Base-by-base conservation (phyloP, 2,888 invertebrate genomes). In the Vanessa cardui region DNA sequence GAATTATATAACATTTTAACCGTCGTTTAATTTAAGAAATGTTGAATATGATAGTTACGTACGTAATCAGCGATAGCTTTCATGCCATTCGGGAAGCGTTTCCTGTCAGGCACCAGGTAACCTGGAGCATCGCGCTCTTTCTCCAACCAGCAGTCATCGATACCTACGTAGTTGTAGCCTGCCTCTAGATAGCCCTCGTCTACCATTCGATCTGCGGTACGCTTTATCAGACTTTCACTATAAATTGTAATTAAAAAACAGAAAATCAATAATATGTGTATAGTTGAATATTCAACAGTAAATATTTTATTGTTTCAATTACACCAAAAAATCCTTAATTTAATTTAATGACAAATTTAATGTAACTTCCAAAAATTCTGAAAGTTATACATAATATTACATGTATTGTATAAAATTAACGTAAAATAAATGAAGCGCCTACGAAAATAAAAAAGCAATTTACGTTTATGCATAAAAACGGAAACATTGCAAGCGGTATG, bases 91-190 rank as follows among this genome's bases (percentile, higher is more conserved):
- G 96, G 96, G 80, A 97, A 97, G 62, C 97, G 90, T 60, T 92
- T 77, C 18, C 91, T 93, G 80, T 96, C 95, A 0, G 96, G 93
- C 56, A 95, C 94, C 60, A 97, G 87, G 62, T 93, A 90, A 0
- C 95, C 94, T 1, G 93, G 89, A 6, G 84, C 77, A 58, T 95
- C 95, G 49, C 97, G 87, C 15, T 93, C 78, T 76, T 89, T 93
- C 75, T 95, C 94, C 79, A 96, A 83, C 97, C 97, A 97, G 81
- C 97, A 97, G 84, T 97, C 96, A 75, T 96, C 96, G 58, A 96
- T 94, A 61, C 94, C 95, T 0, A 96, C 86, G 78, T 96, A 96
- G 72, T 95, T 93, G 81, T 97, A 97, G 0, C 97, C 97, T 2
- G 94, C 95, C 9, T 91, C 94, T 2, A 93, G 84, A 81, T 96